These are phyloP conservation scores for Sturnira hondurensis DNA, from an alignment of 2,113 vertebrate species.

Conservation along the genomic window DNA sequence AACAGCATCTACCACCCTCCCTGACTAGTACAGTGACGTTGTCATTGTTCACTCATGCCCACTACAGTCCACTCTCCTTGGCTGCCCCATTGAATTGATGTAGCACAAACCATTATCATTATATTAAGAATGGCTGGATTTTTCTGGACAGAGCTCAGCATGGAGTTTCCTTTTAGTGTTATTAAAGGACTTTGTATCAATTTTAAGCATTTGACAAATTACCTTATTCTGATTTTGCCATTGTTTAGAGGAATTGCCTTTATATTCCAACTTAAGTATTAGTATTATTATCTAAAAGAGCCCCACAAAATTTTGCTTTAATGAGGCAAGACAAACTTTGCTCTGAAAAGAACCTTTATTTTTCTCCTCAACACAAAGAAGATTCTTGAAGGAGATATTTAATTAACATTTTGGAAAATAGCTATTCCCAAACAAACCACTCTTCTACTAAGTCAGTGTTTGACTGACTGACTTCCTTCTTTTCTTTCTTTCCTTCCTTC, in stretches of 20 bases:
- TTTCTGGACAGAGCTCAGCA: too few species aligned
- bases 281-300: not conserved
- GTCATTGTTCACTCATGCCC: too few species aligned
- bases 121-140: too few species aligned
- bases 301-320: not conserved
- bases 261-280: constrained; percentile 17
- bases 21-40: too few species aligned
- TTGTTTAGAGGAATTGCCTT: not conserved
- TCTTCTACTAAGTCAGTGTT: not conserved
- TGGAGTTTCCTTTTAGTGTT: not conserved
- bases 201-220: constrained; percentile 1
- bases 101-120: too few species aligned
- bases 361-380: constrained; percentile 3
- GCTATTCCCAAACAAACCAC: not conserved
- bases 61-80: too few species aligned
- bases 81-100: too few species aligned
- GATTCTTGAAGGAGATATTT: not conserved
- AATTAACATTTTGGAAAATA: constrained; percentile 5
- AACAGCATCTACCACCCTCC: too few species aligned
- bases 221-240: not conserved
- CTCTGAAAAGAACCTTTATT: constrained; percentile 2
- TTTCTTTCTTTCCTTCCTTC: not conserved
- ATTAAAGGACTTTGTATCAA: not conserved
- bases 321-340: not conserved
- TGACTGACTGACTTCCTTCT: too few species aligned